Evolutionary conservation across 2,888 invertebrate species (phyloP).

Genomic region (Amphipyra tragopoginis): DNA sequence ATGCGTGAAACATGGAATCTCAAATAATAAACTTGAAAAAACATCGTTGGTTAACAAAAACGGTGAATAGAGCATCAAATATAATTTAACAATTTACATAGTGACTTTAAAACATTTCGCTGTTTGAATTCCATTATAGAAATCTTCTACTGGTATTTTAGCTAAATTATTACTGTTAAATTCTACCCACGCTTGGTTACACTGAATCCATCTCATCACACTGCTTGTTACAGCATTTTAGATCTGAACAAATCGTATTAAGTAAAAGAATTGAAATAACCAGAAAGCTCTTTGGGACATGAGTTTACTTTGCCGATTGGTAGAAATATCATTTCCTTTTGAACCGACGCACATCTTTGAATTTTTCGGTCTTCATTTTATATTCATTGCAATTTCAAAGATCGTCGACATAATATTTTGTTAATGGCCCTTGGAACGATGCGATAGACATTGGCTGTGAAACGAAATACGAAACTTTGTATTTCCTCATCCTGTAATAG

Average conservation of each 20-base stretch:
- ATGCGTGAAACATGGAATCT: too few relatives aligned
- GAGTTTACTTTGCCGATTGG: constrained; percentile 23
- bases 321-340: constrained; percentile 23
- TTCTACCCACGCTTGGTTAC: background rate
- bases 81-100: too few relatives aligned
- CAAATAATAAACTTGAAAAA: too few relatives aligned
- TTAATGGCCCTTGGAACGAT: constrained; percentile 45
- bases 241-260: constrained; percentile 33
- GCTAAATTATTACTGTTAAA: too few relatives aligned
- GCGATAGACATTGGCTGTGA: constrained; percentile 40
- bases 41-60: too few relatives aligned
- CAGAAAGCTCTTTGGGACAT: constrained; percentile 7
- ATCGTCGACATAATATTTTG: constrained; percentile 48
- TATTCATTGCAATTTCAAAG: constrained; percentile 45
- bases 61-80: too few relatives aligned
- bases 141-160: too few relatives aligned
- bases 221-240: constrained; percentile 25
- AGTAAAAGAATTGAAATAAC: constrained; percentile 7
- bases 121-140: too few relatives aligned
- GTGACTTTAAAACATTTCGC: too few relatives aligned
- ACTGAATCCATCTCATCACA: constrained; percentile 28
- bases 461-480: constrained; percentile 45
- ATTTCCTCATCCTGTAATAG: constrained; percentile 47
- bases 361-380: constrained; percentile 33
- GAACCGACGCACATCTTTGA: constrained; percentile 16